Conservation (phyloP, 1,140 invertebrate species). For the Rhopalosiphum maidis region DNA sequence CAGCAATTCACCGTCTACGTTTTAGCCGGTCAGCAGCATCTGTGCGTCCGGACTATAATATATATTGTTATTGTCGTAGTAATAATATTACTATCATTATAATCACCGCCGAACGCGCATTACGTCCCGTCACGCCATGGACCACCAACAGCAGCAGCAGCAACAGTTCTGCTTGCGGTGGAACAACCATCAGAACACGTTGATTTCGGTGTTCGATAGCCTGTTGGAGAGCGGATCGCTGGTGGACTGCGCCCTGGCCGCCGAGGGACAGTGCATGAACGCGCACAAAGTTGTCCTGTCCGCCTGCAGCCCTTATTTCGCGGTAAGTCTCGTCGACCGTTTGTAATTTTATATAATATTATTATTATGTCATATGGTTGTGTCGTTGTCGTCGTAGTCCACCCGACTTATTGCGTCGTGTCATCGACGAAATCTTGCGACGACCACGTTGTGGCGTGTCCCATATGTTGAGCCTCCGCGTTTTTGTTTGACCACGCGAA, state of each 20-base stretch:
- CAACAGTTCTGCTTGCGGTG: constrained; percentile 69
- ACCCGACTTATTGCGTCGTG: not conserved
- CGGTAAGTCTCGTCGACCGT: constrained; percentile 43
- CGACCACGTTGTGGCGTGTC: constrained; percentile 13
- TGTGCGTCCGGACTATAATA: constrained; percentile 58
- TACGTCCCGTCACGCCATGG: not conserved
- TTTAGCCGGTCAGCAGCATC: constrained; percentile 14
- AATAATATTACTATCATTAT: not conserved
- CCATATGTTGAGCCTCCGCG: constrained; percentile 22
- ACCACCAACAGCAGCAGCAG: constrained; percentile 52
- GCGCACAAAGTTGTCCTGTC: constrained; percentile 60
- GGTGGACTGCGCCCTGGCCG: constrained; percentile 67
- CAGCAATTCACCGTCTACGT: not conserved
- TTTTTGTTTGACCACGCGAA: not conserved
- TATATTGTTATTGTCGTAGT: not conserved
- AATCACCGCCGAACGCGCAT: not conserved
- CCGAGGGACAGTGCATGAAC: constrained; percentile 59
- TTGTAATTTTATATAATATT: not conserved
- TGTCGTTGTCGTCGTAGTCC: not conserved
- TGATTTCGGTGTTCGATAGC: constrained; percentile 67
- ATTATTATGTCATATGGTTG: not conserved
- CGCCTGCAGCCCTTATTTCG: constrained; percentile 60
- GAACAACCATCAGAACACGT: constrained; percentile 68
- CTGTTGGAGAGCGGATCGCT: constrained; percentile 66
- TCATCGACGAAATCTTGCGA: not conserved